phyloP scores from a whole-genome alignment of 2,888 invertebrate genomes.

The Chymomyza amoena region DNA sequence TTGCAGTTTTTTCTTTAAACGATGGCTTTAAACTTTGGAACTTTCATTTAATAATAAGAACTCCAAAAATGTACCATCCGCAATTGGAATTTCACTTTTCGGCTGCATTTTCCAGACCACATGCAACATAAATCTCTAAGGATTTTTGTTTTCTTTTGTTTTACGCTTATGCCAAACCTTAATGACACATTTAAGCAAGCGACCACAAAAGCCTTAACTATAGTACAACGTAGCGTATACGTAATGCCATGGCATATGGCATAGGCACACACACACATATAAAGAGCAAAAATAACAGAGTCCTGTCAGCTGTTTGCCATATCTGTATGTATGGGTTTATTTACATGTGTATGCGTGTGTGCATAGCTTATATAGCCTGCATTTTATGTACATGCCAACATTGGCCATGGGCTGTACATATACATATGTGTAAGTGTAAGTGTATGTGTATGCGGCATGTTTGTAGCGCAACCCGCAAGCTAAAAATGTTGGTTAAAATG shows the following conservation, averaged over 20 bases:
- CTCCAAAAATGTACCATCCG: slow-evolving; percentile 30
- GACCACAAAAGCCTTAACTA: slow-evolving; percentile 59
- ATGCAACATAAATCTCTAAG: slow-evolving; percentile 10
- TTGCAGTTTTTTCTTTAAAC: too few species aligned
- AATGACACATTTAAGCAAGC: slow-evolving; percentile 66
- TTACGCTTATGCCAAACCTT: slow-evolving; percentile 36
- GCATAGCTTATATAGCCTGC: slow-evolving; percentile 47
- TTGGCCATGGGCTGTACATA: slow-evolving; percentile 14
- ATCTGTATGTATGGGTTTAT: slow-evolving; percentile 16
- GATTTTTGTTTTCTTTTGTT: slow-evolving; percentile 16
- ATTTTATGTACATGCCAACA: slow-evolving; percentile 53
- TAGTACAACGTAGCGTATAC: not conserved
- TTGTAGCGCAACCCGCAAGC: slow-evolving; percentile 33
- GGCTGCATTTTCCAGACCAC: slow-evolving; percentile 16
- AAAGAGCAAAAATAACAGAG: not conserved
- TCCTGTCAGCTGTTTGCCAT: not conserved
- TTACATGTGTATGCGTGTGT: slow-evolving; percentile 11
- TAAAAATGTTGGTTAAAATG: slow-evolving; percentile 63
- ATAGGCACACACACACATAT: slow-evolving; percentile 1
- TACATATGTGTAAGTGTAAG: slow-evolving; percentile 25
- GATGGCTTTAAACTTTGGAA: slow-evolving; percentile 27
- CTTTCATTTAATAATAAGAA: too few species aligned
- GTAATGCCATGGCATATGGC: not conserved
- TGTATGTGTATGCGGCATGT: slow-evolving; percentile 32
- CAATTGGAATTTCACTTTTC: slow-evolving; percentile 6